Conservation (phyloP, 2,113 vertebrate species). For the Pangasianodon gigas region DNA sequence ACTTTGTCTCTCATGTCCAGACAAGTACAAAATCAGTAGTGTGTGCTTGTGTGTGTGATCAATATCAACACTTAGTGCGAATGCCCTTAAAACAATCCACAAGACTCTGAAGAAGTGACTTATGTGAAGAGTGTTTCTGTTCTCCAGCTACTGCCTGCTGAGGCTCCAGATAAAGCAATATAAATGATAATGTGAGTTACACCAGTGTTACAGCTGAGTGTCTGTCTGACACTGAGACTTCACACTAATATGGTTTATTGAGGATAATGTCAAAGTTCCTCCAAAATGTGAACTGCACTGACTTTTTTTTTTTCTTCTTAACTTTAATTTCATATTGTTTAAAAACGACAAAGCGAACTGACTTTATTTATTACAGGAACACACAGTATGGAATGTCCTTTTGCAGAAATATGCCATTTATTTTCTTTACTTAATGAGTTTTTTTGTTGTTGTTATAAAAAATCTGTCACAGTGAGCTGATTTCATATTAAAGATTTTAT, state of each 20-base stretch:
- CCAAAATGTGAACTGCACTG: neutral
- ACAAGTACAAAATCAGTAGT: neutral
- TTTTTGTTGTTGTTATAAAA: too few species aligned
- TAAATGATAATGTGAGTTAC: constrained; percentile 6
- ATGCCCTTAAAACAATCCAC: constrained; percentile 6
- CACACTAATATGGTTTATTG: neutral
- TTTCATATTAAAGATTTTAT: neutral
- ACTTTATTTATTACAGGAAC: neutral
- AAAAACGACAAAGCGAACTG: neutral
- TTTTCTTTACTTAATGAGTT: neutral
- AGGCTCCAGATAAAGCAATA: constrained; percentile 4
- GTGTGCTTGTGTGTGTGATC: neutral
- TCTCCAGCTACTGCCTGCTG: neutral
- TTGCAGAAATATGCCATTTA: neutral
- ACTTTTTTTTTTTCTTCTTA: neutral
- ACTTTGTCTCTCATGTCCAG: neutral
- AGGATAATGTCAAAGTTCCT: neutral
- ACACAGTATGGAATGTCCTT: neutral
- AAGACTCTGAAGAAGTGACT: neutral
- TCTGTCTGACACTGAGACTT: neutral
- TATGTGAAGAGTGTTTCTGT: constrained; percentile 4
- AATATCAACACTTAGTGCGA: constrained; percentile 2
- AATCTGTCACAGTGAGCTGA: neutral
- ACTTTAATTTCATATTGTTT: neutral
- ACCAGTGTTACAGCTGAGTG: neutral